A percentile compares a stretch with the other conserved stretches of the same genome.
Evolutionary conservation across 2,113 vertebrate genomes (phyloP).

Genomic region (Marmota monax): DNA sequence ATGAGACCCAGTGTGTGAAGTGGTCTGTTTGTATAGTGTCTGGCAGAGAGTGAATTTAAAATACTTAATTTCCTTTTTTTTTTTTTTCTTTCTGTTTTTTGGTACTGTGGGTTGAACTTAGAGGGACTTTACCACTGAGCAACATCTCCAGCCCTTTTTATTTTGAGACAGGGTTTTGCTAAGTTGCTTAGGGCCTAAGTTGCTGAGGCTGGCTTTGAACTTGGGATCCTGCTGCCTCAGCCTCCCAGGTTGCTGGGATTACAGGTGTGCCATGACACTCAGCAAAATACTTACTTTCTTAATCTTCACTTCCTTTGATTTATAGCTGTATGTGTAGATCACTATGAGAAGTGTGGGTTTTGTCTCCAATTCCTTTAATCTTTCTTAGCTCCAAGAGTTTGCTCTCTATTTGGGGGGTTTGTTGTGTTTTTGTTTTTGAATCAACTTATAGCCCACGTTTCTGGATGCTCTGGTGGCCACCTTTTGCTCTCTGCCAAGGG

Average conservation of each 20-base stretch:
- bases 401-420: neutral
- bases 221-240: too few relatives aligned
- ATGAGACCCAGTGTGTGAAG: neutral
- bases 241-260: too few relatives aligned
- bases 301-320: neutral
- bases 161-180: too few relatives aligned
- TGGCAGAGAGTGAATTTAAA: neutral
- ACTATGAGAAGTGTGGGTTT: neutral
- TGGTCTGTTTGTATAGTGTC: neutral
- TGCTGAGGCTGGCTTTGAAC: too few relatives aligned
- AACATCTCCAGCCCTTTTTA: too few relatives aligned
- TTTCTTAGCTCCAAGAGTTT: conserved; percentile 1
- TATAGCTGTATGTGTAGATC: neutral
- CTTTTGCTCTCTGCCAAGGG: neutral
- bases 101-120: too few relatives aligned
- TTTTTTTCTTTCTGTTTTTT: too few relatives aligned
- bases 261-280: too few relatives aligned
- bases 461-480: neutral
- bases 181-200: too few relatives aligned
- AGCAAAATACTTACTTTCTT: neutral
- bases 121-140: too few relatives aligned
- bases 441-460: neutral
- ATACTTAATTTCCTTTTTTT: neutral
- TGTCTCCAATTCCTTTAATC: neutral
- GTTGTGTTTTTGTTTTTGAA: neutral